Evolutionary conservation across 2,113 vertebrate genomes (phyloP), one percentile per base, ranked within the genome.

Genomic region (Nycticebus coucang): DNA sequence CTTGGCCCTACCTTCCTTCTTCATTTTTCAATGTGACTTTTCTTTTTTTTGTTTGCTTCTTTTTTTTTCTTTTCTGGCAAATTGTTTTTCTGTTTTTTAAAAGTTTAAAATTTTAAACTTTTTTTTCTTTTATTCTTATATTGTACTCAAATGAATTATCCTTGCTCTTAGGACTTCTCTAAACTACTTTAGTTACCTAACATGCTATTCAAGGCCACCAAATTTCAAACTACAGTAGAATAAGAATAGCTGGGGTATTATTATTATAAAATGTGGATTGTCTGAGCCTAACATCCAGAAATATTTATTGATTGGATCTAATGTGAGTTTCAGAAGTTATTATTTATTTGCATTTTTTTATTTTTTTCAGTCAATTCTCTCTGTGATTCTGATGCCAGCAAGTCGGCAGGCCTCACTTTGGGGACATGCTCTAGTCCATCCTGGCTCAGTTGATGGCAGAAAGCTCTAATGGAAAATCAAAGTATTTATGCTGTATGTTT

Each of bases 71-170:
- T n/a, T 7, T 71, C 18, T n/a, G 4, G 28, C n/a, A 50, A 41
- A n/a, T 66, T 95, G 77, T 17, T 6, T 92, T 89, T 87, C 17
- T 81, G 9, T 50, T 93, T 96, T 82, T 77, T 95, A 64, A 91
- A 80, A 96, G 8, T 9, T 62, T 64, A 93, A 87, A 7, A n/a
- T n/a, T n/a, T n/a, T n/a, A n/a, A n/a, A n/a, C 28, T 93, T 7
- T 8, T 13, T 85, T 9, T 80, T 74, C 11, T 21, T 64, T 71
- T 60, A 55, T 87, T 95, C 24, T 72, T 71, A 22, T 30, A 74
- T 53, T 82, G 26, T 28, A 72, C 5, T 71, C 53, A 55, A 94
- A 50, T 13, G 57, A 87, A 90, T 87, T 4, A 92, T 28, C 21
- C 15, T 78, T 41, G 12, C 5, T 66, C 33, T 95, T 80, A 28